Evolutionary conservation across 2,113 vertebrate genomes (phyloP).

Genomic region (Willisornis vidua): DNA sequence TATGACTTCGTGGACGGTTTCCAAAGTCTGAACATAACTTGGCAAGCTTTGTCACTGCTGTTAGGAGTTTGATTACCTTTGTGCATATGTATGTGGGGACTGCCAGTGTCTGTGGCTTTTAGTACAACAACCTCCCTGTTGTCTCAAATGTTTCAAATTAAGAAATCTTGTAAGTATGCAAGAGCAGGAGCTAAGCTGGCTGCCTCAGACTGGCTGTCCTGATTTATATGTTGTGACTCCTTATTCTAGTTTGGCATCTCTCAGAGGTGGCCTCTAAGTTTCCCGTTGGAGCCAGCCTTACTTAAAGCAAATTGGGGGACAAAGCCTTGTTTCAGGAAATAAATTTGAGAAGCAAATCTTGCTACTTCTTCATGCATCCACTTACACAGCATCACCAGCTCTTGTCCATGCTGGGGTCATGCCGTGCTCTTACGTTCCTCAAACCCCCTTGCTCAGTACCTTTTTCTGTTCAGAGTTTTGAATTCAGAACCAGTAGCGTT

Average conservation of each 20-base stretch:
- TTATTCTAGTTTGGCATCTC: not conserved
- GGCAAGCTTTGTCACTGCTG: conserved; percentile 12
- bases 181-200: not conserved
- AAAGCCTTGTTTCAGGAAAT: not conserved
- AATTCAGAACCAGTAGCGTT: not conserved
- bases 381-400: not conserved
- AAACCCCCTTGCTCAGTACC: not conserved
- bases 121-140: not conserved
- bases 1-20: not conserved
- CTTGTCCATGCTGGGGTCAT: not conserved
- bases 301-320: not conserved
- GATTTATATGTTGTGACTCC: not conserved
- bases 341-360: not conserved
- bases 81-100: not conserved
- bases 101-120: not conserved
- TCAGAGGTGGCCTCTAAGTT: not conserved
- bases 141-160: not conserved
- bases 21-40: conserved; percentile 44
- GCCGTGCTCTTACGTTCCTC: rapidly evolving
- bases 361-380: not conserved
- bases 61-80: conserved; percentile 49
- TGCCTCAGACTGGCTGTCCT: not conserved
- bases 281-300: not conserved
- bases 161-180: not conserved
- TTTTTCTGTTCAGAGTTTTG: not conserved